phyloP scores from a whole-genome alignment of 2,797 vertebrate genomes.

The Sebastes miniatus region DNA sequence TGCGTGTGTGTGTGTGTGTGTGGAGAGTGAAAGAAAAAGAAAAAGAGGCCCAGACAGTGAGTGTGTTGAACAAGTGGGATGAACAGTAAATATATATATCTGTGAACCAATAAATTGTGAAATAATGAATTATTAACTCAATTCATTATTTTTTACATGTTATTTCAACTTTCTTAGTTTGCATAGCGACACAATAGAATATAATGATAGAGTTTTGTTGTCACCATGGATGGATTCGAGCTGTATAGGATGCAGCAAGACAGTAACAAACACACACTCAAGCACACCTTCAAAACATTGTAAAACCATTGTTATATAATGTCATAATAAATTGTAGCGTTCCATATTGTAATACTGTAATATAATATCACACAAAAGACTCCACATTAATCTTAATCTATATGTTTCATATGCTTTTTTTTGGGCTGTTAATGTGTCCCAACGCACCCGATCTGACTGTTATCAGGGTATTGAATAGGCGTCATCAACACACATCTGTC shows the following conservation, averaged over 20 bases:
- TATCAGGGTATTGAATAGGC: no score
- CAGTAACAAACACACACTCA: not conserved
- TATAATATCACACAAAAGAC: not conserved
- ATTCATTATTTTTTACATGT: not conserved
- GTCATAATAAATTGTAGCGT: not conserved
- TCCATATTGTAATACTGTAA: not conserved
- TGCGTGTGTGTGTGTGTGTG: not conserved
- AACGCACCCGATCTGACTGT: not conserved
- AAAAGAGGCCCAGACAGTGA: not conserved
- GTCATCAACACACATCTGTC: no score
- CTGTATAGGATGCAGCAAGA: not conserved
- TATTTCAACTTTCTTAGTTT: not conserved
- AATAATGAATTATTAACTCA: not conserved
- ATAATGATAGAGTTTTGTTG: not conserved
- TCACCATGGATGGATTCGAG: not conserved
- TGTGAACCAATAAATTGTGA: not conserved
- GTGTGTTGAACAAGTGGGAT: not conserved
- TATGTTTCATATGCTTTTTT: not conserved
- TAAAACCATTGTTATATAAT: not conserved
- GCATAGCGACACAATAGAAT: not conserved
- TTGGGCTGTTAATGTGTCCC: not conserved
- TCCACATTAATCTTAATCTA: not conserved
- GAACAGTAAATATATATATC: not conserved
- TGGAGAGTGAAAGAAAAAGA: not conserved
- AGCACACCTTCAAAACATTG: not conserved